phyloP scores from a whole-genome alignment of 2,113 vertebrate genomes.

The Theropithecus gelada region DNA sequence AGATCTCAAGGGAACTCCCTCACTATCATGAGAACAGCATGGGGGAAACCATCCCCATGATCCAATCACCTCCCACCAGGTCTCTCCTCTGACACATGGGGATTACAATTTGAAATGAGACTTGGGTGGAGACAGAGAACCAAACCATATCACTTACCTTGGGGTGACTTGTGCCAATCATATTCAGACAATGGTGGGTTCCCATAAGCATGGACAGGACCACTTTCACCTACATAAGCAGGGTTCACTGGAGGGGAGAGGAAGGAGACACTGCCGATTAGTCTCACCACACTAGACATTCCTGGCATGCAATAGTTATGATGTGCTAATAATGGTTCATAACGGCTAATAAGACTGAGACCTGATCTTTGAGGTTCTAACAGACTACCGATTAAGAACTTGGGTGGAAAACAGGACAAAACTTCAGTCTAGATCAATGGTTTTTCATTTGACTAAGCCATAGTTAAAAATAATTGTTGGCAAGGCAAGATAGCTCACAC shows the following conservation, averaged over 20 bases:
- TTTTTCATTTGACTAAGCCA: background rate
- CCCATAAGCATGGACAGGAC: background rate
- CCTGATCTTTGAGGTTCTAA: background rate
- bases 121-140: too few relatives aligned
- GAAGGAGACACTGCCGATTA: background rate
- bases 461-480: background rate
- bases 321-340: too few relatives aligned
- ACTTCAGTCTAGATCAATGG: background rate
- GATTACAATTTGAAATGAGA: too few relatives aligned
- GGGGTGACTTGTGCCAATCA: conserved; percentile 51
- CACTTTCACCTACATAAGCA: conserved; percentile 73
- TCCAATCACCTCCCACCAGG: too few relatives aligned
- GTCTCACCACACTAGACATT: background rate
- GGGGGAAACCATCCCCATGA: too few relatives aligned
- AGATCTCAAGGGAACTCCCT: too few relatives aligned
- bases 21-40: too few relatives aligned
- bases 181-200: background rate
- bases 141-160: conserved; percentile 70
- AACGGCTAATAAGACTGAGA: background rate
- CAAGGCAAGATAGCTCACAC: too few relatives aligned
- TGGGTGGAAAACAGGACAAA: background rate
- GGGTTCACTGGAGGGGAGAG: conserved; percentile 76
- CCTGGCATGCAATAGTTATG: background rate
- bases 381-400: background rate
- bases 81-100: too few relatives aligned